Evolutionary conservation across 2,797 vertebrate species (phyloP), one percentile per base, ranked within the genome.

Genomic region (Pseudochaenichthys georgianus): DNA sequence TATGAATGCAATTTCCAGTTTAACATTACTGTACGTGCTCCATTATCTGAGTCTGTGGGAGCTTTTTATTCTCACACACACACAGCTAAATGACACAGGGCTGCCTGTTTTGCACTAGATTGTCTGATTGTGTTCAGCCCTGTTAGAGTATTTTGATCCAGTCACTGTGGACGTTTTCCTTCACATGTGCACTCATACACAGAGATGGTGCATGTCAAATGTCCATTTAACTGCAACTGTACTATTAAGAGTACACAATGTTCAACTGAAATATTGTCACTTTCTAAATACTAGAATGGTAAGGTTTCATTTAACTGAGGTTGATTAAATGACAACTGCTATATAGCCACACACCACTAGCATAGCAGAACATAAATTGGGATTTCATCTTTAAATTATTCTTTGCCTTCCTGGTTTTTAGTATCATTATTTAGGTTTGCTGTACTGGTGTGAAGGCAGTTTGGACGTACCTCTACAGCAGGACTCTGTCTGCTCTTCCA

Each of bases 401-500:
- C 3, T 31, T 0, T 48, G 16, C 41, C 41, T 54, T 31, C 31
- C 28, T 42, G 31, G 41, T 48, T 47, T 54, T 15, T 31, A 57
- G 23, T 38, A 47, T 13, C 13, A 61, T 53, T 45, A 41, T 34
- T 3, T 3, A 42, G 15, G 21, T 21, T 7, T 0, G 13, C 16
- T 67, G 13, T n/a, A 5, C 8, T 10, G 17, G 19, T 66, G 11
- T 70, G 55, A 63, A 59, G 16, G 43, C 31, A 51, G 43, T 58
- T 4, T 41, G 41, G 42, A 47, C 2, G 8, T 51, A 34, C 34
- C 34, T 34, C 34, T 34, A 6, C 1, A 42, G 68, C 10, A 17
- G 23, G 16, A 51, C 31, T 70, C 55, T 64, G 68, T 64, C 75
- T 77, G 23, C 60, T 48, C 73, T 72, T 41, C 23, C 55, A 61